These are phyloP conservation scores for Pachypsylla venusta DNA, from an alignment of 1,140 invertebrate species.

Conservation along the genomic window DNA sequence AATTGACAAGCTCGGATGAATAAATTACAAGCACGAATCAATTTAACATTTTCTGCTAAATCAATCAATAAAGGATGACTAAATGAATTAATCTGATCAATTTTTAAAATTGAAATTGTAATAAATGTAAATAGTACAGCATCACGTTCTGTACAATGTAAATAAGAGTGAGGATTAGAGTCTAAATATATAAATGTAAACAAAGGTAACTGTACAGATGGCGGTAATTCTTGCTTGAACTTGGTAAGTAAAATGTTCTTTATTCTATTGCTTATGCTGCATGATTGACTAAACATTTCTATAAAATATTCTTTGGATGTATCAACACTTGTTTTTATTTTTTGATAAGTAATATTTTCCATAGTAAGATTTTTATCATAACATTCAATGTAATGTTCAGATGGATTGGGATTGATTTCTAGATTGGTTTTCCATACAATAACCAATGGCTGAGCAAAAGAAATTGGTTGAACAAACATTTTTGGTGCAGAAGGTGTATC, in stretches of 20 bases:
- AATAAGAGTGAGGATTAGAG: neutral
- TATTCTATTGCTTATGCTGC: neutral
- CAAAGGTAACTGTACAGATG: neutral
- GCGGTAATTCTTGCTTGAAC: neutral
- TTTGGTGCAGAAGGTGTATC: too few relatives aligned
- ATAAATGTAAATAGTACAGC: neutral
- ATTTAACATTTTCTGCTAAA: neutral
- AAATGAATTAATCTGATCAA: neutral
- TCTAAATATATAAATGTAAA: neutral
- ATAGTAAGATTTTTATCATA: neutral
- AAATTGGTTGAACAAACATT: neutral
- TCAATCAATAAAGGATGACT: neutral
- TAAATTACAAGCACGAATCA: neutral
- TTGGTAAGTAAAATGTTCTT: neutral
- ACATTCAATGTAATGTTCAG: neutral
- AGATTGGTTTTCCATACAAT: neutral
- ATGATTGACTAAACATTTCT: neutral
- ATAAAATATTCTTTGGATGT: neutral
- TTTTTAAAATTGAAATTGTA: neutral
- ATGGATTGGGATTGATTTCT: neutral
- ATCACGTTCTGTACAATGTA: neutral
- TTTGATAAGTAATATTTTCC: neutral
- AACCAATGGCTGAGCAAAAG: neutral
- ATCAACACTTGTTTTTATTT: neutral
- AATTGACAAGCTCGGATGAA: neutral